A percentile compares a stretch with the other conserved stretches of the same genome.
Evolutionary conservation across 2,113 vertebrate genomes (phyloP).

Genomic region (Bambusicola thoracicus): DNA sequence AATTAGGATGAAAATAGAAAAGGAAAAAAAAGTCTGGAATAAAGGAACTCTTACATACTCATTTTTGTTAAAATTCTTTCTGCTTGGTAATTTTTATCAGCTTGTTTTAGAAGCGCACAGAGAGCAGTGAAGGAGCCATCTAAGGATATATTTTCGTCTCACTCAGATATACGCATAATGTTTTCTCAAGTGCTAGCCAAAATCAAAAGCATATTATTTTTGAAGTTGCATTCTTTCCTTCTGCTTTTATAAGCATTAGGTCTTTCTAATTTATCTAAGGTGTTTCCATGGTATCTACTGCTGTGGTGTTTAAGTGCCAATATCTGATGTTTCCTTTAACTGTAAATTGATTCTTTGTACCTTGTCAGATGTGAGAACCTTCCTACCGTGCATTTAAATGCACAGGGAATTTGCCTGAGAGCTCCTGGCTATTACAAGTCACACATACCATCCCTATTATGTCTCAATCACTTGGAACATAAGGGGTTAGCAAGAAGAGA

Average conservation of each 20-base stretch:
- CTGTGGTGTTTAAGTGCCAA: background rate
- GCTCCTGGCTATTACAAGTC: background rate
- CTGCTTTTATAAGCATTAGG: background rate
- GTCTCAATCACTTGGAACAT: background rate
- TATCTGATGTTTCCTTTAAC: constrained; percentile 23
- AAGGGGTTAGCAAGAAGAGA: background rate
- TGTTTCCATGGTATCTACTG: background rate
- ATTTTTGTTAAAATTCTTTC: background rate
- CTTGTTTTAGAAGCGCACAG: background rate
- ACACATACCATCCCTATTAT: background rate
- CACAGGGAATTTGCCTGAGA: background rate
- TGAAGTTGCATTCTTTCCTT: background rate
- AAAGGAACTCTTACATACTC: fast-evolving
- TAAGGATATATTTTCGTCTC: background rate
- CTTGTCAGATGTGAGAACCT: constrained; percentile 2
- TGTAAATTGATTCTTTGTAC: constrained; percentile 48
- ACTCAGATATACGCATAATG: background rate
- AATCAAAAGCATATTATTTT: background rate
- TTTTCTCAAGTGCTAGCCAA: background rate
- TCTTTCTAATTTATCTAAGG: background rate
- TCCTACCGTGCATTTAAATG: constrained; percentile 17
- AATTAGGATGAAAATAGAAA: background rate
- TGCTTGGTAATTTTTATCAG: background rate
- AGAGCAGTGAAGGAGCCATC: background rate
- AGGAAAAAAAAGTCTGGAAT: background rate